Evolutionary conservation across 2,113 vertebrate species (phyloP), one percentile per base, ranked within the genome.

Genomic region (Ailurus styani): DNA sequence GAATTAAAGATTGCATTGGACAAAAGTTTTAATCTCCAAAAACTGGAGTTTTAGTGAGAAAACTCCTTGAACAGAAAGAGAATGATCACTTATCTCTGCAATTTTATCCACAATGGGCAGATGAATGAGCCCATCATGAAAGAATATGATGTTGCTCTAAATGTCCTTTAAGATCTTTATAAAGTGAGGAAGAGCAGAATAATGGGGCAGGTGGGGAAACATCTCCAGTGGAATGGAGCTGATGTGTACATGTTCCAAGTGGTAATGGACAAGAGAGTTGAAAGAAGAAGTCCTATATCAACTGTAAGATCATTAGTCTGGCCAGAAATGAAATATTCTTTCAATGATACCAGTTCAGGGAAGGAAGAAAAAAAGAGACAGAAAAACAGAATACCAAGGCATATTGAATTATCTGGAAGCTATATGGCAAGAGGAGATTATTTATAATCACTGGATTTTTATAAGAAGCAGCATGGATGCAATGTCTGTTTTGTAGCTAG

Each of bases 391-490:
- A 54, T 34, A 23, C 27, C 54, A 85, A 70, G 9, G 2, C 34
- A 70, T 68, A 93, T 12, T 81, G 37, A 96, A 93, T 50, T 97
- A 96, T 50, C 42, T 95, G 45, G 29, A 88, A 91, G 37, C n/a
- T 86, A 60, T 21, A 95, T 47, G 45, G 11, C 27, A 95, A 93
- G 81, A 95, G 11, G 47, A 91, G 88, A 40, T 94, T 78, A 73
- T 92, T 95, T 87, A 68, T 78, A 95, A 96, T 94, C 57, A 79
- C 62, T 94, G 34, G 40, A 64, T 50, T 96, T 94, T 95, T 90
- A 66, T 70, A 90, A 96, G 75, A 54, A 64, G 21, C 60, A 90
- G 25, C 23, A 94, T 94, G 62, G 92, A 95, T 88, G 27, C 34
- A 70, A 31, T 81, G 34, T 64, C 47, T 90, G 40, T 90, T 96